A percentile compares a stretch with the other conserved stretches of the same genome.
Conservation (phyloP, 2,113 vertebrate genomes). For the Morphnarchus princeps region DNA sequence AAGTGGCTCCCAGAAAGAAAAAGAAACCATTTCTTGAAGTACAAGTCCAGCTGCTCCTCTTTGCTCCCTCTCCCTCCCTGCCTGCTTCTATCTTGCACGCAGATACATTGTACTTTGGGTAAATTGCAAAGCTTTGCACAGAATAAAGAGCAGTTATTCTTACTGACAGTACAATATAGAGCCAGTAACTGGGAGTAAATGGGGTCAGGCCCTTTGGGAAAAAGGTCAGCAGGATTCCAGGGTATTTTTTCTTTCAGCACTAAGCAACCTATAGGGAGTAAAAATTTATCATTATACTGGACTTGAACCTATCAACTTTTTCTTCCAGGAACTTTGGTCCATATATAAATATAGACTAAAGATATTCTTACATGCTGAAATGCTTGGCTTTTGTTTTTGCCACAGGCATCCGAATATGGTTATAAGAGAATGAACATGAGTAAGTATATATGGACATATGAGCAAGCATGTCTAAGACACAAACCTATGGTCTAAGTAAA, state of each 20-base stretch:
- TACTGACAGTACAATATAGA: constrained; percentile 23
- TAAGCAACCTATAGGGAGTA: neutral
- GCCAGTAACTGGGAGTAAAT: constrained; percentile 41
- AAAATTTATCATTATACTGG: constrained; percentile 35
- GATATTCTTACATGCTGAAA: neutral
- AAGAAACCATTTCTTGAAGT: neutral
- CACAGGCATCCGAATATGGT: neutral
- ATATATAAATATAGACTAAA: neutral
- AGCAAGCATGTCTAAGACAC: neutral
- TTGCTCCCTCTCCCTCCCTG: neutral
- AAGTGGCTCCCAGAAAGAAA: neutral
- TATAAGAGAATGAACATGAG: neutral
- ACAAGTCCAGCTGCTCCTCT: neutral
- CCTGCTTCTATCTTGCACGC: neutral
- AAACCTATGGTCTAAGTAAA: neutral
- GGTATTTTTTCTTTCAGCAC: constrained; percentile 26
- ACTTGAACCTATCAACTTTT: neutral
- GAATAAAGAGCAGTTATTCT: constrained; percentile 27
- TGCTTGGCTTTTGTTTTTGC: constrained; percentile 4
- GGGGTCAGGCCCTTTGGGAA: neutral
- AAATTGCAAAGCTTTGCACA: neutral
- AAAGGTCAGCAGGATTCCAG: constrained; percentile 34
- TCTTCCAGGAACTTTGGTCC: constrained; percentile 14
- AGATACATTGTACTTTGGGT: neutral
- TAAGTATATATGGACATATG: neutral